Evolutionary conservation across 2,113 vertebrate genomes (phyloP).

Genomic region (Toxotes jaculatrix): DNA sequence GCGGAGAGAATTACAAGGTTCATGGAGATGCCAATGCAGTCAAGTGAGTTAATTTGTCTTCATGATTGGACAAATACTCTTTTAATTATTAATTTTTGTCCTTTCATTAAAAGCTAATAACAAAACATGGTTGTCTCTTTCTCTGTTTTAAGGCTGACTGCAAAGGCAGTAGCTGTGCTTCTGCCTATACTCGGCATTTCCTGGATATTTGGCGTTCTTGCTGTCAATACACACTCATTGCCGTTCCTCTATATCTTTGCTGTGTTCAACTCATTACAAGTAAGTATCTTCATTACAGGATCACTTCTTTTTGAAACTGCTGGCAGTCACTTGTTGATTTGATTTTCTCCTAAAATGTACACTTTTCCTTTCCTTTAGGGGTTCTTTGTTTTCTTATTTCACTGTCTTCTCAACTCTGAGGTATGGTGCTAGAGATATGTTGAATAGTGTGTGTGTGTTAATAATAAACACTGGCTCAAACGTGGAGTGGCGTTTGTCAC

Average conservation of each 20-base stretch:
- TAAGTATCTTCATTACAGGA: constrained; percentile 68
- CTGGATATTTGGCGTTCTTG: constrained; percentile 96
- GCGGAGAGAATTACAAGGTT: constrained; percentile 94
- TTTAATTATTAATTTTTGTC: not conserved
- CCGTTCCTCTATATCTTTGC: constrained; percentile 96
- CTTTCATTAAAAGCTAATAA: not conserved
- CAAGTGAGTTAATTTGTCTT: constrained; percentile 86
- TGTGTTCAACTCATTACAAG: constrained; percentile 95
- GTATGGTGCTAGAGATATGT: constrained; percentile 74
- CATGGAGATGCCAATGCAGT: constrained; percentile 92
- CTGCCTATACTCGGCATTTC: constrained; percentile 96
- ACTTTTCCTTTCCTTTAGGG: constrained; percentile 82
- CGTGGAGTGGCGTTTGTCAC: not conserved
- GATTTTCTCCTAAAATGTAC: not conserved
- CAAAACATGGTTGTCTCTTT: constrained; percentile 3
- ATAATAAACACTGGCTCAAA: not conserved
- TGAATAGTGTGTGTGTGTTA: not conserved
- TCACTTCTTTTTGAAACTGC: not conserved
- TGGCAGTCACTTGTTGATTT: constrained; percentile 8
- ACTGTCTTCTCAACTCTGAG: constrained; percentile 98
- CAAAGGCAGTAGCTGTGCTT: constrained; percentile 94
- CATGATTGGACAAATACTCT: not conserved
- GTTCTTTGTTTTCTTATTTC: constrained; percentile 98
- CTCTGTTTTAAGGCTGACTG: constrained; percentile 87
- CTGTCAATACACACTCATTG: constrained; percentile 89